These are phyloP conservation scores for Agrypnus murinus DNA, from an alignment of 2,888 invertebrate genomes.

Conservation along the genomic window DNA sequence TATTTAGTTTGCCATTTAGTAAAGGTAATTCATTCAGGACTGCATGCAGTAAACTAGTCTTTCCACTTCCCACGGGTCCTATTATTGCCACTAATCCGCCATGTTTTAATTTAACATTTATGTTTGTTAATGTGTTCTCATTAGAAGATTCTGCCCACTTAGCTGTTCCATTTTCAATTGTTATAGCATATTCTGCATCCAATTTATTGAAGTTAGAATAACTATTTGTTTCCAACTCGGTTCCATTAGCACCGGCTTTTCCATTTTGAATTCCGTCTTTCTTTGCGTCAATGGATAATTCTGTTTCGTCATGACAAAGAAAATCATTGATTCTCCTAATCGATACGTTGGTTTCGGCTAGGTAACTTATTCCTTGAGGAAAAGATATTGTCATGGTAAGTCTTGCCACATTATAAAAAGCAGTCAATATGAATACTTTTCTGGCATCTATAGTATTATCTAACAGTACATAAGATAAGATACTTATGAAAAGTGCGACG, in stretches of 20 bases:
- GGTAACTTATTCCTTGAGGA: slow-evolving; percentile 78
- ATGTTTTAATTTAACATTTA: slow-evolving; percentile 78
- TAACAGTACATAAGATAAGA: slow-evolving; percentile 76
- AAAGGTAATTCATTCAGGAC: slow-evolving; percentile 85
- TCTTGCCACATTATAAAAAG: slow-evolving; percentile 83
- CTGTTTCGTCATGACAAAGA: slow-evolving; percentile 76
- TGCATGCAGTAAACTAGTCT: slow-evolving; percentile 74
- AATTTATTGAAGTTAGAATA: neutral
- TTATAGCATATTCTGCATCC: slow-evolving; percentile 66
- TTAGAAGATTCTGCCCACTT: slow-evolving; percentile 79
- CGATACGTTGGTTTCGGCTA: slow-evolving; percentile 78
- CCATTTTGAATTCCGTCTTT: slow-evolving; percentile 30
- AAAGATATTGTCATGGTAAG: slow-evolving; percentile 85
- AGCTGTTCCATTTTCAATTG: slow-evolving; percentile 78
- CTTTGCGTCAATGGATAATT: slow-evolving; percentile 61
- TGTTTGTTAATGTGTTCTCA: slow-evolving; percentile 80
- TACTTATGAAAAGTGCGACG: slow-evolving; percentile 81
- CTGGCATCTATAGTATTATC: slow-evolving; percentile 79
- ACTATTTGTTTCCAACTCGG: neutral
- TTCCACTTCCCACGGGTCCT: slow-evolving; percentile 81
- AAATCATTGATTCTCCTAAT: slow-evolving; percentile 76
- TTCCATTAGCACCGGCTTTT: neutral
- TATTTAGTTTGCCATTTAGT: slow-evolving; percentile 77
- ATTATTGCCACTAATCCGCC: slow-evolving; percentile 76
- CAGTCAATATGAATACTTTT: slow-evolving; percentile 82